A percentile compares a stretch with the other conserved stretches of the same genome.
These are phyloP conservation scores for Mungos mungo DNA, from an alignment of 2,113 vertebrate species.

Conservation along the genomic window DNA sequence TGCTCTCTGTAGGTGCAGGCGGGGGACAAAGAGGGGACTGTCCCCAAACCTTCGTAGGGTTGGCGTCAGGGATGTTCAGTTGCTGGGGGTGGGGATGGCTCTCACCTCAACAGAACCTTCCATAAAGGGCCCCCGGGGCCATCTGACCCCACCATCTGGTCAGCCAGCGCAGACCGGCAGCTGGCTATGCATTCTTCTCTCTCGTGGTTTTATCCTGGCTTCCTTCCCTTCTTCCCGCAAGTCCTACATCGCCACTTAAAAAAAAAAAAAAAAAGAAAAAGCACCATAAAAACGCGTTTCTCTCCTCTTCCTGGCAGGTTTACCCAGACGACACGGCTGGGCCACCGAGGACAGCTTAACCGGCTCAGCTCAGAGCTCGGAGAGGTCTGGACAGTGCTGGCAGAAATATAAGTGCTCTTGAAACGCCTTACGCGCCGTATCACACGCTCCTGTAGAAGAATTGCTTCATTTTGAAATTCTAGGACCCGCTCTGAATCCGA, in stretches of 20 bases:
- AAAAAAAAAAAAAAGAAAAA: neutral
- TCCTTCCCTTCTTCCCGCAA: slow-evolving; percentile 14
- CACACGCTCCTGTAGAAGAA: neutral
- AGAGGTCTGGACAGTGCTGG: neutral
- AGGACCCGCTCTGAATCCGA: neutral
- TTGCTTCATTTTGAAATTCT: neutral
- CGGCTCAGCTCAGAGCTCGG: neutral
- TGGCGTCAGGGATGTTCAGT: neutral
- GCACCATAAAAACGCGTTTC: neutral
- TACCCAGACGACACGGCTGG: neutral
- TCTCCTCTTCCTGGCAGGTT: neutral
- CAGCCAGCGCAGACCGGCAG: neutral
- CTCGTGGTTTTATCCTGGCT: neutral
- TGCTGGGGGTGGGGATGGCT: neutral
- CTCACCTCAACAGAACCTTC: neutral
- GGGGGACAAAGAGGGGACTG: neutral
- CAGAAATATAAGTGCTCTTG: neutral
- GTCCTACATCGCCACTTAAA: neutral
- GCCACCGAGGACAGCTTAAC: neutral
- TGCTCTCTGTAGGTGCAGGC: neutral
- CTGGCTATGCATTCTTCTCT: neutral
- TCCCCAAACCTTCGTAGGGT: neutral
- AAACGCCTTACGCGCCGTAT: neutral
- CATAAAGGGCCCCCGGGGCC: neutral
- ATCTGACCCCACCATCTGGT: neutral